phyloP scores from a whole-genome alignment of 92 coral and sea anemone species.

The Palythoa caribaeorum region DNA sequence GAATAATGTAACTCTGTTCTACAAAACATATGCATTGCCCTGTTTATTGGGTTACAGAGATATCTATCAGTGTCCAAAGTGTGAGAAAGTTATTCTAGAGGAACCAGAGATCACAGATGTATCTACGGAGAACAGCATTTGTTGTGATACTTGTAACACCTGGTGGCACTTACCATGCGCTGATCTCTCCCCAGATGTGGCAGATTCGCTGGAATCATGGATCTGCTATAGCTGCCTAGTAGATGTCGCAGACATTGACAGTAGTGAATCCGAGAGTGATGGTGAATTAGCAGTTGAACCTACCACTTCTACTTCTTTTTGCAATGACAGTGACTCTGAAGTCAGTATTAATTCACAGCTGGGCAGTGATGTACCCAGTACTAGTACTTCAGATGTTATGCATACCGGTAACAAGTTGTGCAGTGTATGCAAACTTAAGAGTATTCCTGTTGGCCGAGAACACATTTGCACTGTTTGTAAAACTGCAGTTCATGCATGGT shows the following conservation, averaged over 20 bases:
- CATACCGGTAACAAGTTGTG: too few relatives aligned
- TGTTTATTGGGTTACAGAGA: constrained; percentile 40
- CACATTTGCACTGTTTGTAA: too few relatives aligned
- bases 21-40: constrained; percentile 47
- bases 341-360: too few relatives aligned
- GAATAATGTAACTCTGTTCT: constrained; percentile 27
- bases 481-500: too few relatives aligned
- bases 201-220: constrained; percentile 29
- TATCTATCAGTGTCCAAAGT: constrained; percentile 48
- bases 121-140: background rate
- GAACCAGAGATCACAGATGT: constrained; percentile 30
- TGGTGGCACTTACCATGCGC: constrained; percentile 54
- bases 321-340: too few relatives aligned
- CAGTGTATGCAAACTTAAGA: too few relatives aligned
- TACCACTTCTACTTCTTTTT: too few relatives aligned
- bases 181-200: background rate
- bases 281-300: too few relatives aligned
- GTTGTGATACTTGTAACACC: constrained; percentile 39
- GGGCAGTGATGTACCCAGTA: too few relatives aligned
- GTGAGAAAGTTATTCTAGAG: constrained; percentile 51
- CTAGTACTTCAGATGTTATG: too few relatives aligned
- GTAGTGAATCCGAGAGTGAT: background rate
- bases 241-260: background rate
- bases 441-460: too few relatives aligned
- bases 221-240: constrained; percentile 20